Evolutionary conservation across 2,797 vertebrate genomes (phyloP), one percentile per base, ranked within the genome.

Genomic region (Aselliscus stoliczkanus): DNA sequence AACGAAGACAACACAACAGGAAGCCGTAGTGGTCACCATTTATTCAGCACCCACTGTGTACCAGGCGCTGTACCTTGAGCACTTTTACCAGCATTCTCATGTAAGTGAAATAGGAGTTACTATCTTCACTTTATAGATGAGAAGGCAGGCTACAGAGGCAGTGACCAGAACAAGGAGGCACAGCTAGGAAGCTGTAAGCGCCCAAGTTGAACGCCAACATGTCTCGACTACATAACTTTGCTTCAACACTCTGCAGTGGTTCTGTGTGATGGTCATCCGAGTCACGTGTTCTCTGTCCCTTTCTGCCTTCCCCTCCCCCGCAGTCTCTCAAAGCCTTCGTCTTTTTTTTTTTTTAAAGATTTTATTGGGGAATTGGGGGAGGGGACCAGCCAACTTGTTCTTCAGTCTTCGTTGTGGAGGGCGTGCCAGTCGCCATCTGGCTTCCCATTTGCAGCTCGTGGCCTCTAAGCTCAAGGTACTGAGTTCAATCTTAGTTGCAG

Each of bases 1-100:
- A 25, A 5, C 0, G 15, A 47, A 7, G 44, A n/a, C 0, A 2
- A 18, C 27, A 1, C 4, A 4, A 13, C 34, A 56, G 73, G 25
- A 50, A 47, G 79, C 54, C 39, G 42, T 23, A 1, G 8, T 0
- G n/a, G 42, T 14, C 34, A 4, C 72, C 14, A 17, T 39, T 69
- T 69, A 20, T 23, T 13, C 65, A 42, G 42, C 6, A 9, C 83
- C 50, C 52, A 1, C 34, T 13, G 18, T 39, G 54, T 60, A 8
- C 67, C 76, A 42, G 54, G 65, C 1, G 1, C 27, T 8, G 31
- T 4, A 9, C 73, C 12, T 12, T n/a, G 42, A 64, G 37, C 17
- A 1, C 50, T 42, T 42, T 27, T 17, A n/a, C 70, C n/a, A 18
- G 42, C 23, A 39, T 73, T 65, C 80, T 77, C 54, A 3, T 31